Evolutionary conservation across 2,113 vertebrate genomes (phyloP).

Genomic region (Archilochus colubris): DNA sequence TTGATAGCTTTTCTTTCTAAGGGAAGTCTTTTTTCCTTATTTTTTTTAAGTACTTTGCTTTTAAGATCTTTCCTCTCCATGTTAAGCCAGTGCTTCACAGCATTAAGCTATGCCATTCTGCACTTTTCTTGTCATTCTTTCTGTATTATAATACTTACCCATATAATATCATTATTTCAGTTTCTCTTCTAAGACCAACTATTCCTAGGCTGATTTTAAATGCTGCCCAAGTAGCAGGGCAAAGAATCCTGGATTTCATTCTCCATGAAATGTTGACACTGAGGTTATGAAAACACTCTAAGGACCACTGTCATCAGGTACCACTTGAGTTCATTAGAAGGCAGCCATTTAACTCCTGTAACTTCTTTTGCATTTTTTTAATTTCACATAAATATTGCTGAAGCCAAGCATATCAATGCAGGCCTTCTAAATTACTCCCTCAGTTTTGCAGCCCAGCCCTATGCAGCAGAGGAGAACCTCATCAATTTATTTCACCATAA

Average conservation of each 20-base stretch:
- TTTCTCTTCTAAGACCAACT: background rate
- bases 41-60: background rate
- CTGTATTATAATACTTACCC: background rate
- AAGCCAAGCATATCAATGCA: background rate
- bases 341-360: background rate
- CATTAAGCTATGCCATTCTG: background rate
- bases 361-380: background rate
- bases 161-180: background rate
- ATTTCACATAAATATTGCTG: background rate
- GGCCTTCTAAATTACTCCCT: background rate
- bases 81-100: background rate
- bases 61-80: background rate
- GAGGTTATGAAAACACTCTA: background rate
- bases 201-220: background rate
- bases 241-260: background rate
- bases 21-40: background rate
- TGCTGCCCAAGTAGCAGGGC: background rate
- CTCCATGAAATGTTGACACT: background rate
- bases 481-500: background rate
- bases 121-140: background rate
- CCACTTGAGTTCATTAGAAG: background rate
- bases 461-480: background rate
- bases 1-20: constrained; percentile 30
- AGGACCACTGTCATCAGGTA: background rate
- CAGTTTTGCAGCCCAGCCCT: background rate